A percentile compares a stretch with the other conserved stretches of the same genome.
Evolutionary conservation across 2,888 invertebrate genomes (phyloP).

Genomic region (Mesorhabditis spiculigera): DNA sequence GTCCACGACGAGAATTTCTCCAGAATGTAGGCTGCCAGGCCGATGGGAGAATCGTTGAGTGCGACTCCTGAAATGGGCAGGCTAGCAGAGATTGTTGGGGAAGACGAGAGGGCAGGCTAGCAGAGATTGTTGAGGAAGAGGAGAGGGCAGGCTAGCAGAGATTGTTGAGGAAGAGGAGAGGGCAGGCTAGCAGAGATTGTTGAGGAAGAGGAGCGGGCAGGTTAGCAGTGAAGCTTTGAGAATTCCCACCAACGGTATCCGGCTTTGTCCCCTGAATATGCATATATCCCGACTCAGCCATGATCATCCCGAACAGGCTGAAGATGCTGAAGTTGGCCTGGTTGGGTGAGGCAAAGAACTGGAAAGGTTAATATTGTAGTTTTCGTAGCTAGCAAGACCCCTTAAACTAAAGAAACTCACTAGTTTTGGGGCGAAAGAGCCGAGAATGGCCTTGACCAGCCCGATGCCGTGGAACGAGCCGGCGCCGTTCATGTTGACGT

Average conservation of each 20-base stretch:
- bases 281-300: conserved; percentile 64
- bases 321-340: conserved; percentile 29
- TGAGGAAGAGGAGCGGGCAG: background rate
- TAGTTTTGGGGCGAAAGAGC: conserved; percentile 31
- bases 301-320: conserved; percentile 37
- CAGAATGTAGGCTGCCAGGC: conserved; percentile 81
- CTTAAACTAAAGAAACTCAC: background rate
- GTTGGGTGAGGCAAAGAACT: conserved; percentile 23
- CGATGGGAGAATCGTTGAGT: conserved; percentile 76
- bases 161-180: too few relatives aligned
- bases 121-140: too few relatives aligned
- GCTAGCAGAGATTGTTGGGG: too few relatives aligned
- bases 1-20: conserved; percentile 83
- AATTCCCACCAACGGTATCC: conserved; percentile 74
- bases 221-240: background rate
- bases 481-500: conserved; percentile 68
- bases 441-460: conserved; percentile 30
- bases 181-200: background rate
- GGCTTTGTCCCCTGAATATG: conserved; percentile 84
- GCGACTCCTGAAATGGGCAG: conserved; percentile 70
- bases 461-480: conserved; percentile 50
- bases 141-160: too few relatives aligned
- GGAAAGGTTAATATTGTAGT: too few relatives aligned
- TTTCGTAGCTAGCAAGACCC: conserved; percentile 4
- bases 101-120: too few relatives aligned